Evolutionary conservation across 1,140 invertebrate species (phyloP), one percentile per base, ranked within the genome.

Genomic region (Mya arenaria): DNA sequence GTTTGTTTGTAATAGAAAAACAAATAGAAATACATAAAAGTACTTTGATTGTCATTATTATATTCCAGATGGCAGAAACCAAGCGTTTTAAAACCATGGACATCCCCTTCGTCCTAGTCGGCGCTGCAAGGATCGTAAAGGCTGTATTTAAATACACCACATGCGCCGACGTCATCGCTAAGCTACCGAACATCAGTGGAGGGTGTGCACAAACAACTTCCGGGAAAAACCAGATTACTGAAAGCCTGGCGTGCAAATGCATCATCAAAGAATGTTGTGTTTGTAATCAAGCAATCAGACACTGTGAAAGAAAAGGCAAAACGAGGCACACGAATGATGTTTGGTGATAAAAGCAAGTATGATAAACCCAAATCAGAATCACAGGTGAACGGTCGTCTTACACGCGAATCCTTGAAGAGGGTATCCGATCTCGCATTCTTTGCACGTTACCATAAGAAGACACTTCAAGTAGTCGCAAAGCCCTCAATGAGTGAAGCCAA

Each of bases 371-470:
- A 28, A 32, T 17, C 37, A 36, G 66, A 66, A 78, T 15, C 36
- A 17, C 25, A 60, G 23, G 25, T n/a, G 66, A 34, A 48, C 5
- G 28, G 58, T 13, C 25, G 28, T 19, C 19, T 72, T 10, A 37
- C 48, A 17, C 56, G 37, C 56, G 69, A 72, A 4, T 56, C 69
- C 23, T 30, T 75, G 17, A 75, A 75, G 34, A 55, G 63, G 17
- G 72, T 75, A 25, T 75, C 72, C n/a, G 72, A 75, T 63, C 58
- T 75, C 8, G 72, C 72, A 32, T 75, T 75, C 48, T 75, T 62
- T 25, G 39, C 63, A 4, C 32, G 72, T 25, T 75, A 75, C 25
- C 72, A 75, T 56, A 75, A 75, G 41, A 41, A 56, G 8, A 75
- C 60, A 63, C 36, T 75, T 39, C 55, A 75, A 37, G 36, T 39